These are phyloP conservation scores for Tiliacea aurago DNA, from an alignment of 2,888 invertebrate genomes.

Conservation along the genomic window DNA sequence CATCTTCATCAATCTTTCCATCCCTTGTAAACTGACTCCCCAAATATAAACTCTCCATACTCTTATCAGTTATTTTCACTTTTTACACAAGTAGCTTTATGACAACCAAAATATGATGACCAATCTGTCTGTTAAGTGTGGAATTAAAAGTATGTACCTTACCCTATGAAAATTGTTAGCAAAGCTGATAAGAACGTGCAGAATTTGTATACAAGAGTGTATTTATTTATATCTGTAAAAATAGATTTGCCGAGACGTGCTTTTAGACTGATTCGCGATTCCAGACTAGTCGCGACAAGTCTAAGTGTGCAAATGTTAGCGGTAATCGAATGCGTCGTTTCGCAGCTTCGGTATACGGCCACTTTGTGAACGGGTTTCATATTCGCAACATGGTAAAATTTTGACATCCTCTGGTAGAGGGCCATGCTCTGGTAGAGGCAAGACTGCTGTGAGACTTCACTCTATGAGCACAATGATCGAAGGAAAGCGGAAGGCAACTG, in stretches of 20 bases:
- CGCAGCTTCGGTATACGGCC: neutral
- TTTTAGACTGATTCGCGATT: conserved; percentile 28
- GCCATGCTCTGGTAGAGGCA: too few relatives aligned
- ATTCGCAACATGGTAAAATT: conserved; percentile 6
- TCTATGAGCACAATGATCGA: neutral
- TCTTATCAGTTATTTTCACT: too few relatives aligned
- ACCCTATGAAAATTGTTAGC: neutral
- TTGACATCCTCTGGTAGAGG: too few relatives aligned
- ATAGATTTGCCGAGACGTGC: conserved; percentile 2
- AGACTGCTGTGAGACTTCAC: neutral
- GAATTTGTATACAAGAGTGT: neutral
- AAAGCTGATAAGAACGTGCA: neutral
- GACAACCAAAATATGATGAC: neutral
- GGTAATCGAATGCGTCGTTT: conserved; percentile 45
- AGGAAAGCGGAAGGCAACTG: neutral
- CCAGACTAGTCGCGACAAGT: conserved; percentile 9
- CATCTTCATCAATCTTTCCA: too few relatives aligned
- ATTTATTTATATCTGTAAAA: conserved; percentile 13
- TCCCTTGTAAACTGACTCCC: too few relatives aligned
- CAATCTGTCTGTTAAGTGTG: neutral
- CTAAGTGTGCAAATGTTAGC: conserved; percentile 40
- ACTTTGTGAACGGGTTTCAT: conserved; percentile 25
- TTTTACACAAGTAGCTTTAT: too few relatives aligned
- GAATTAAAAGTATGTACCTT: neutral
- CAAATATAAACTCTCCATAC: too few relatives aligned